Base-by-base conservation (phyloP, 2,888 invertebrate species). In the Trichopria drosophilae region DNA sequence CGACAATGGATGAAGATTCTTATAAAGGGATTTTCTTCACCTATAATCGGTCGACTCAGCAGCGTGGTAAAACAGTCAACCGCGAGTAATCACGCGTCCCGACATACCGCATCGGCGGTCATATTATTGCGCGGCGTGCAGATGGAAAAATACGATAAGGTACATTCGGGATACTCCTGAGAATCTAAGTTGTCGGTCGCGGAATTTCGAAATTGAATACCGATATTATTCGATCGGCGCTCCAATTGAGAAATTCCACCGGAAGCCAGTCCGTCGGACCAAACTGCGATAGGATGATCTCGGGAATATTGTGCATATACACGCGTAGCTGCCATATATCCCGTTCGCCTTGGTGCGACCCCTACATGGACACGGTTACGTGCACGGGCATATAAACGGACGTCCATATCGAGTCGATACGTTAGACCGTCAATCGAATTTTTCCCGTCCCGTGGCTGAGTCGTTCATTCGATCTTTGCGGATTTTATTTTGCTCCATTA, bases 401-500 rank as follows among this genome's bases (percentile, higher is more conserved):
- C n/a, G n/a, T n/a, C n/a, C n/a, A 23, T 29, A 29, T 29, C 42
- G 20, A 35, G 15, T 16, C 22, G 28, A 19, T 24, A 41, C 19
- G 15, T 26, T 6, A 19, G 3, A 15, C 18, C 23, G 10, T 4
- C 19, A 3, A 4, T 6, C 24, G 13, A 9, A n/a, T 10, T 32
- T 20, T 12, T 20, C 3, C 26, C 4, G 15, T 10, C 31, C 18
- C 24, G 24, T 4, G 4, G 36, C 12, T 7, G 6, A 10, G 23
- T 9, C 53, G 48, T 46, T 51, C 46, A 49, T 45, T 58, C 46
- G 37, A 35, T 46, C 51, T 28, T 24, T 29, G 54, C 28, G 49
- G 53, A 60, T 61, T 63, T 62, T 64, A 62, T 63, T 62, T 60
- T 60, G 58, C 52, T 52, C 62, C 62, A 63, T 64, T 64, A 61